phyloP scores from a whole-genome alignment of 2,888 invertebrate genomes.

The Liopterus haemorrhoidalis region DNA sequence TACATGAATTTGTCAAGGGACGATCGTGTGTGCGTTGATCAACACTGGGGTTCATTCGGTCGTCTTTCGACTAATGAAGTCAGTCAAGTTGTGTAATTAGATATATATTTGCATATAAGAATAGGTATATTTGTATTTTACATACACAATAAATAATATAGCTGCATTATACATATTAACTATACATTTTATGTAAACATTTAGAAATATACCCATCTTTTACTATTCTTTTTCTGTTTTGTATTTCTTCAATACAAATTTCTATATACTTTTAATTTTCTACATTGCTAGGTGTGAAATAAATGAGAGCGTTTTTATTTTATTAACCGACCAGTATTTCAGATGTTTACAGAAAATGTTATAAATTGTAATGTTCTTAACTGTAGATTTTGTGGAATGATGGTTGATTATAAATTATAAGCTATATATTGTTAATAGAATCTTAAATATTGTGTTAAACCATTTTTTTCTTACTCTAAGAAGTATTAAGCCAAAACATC shows the following conservation, averaged over 20 bases:
- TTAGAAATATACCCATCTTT: conserved; percentile 18
- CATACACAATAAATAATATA: conserved; percentile 31
- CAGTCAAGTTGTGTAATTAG: conserved; percentile 22
- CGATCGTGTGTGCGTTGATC: not conserved
- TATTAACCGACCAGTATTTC: no score
- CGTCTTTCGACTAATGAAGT: conserved; percentile 1
- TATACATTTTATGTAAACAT: conserved; percentile 20
- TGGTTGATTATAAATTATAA: conserved; percentile 49
- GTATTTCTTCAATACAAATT: conserved; percentile 21
- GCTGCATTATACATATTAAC: conserved; percentile 23
- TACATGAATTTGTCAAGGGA: conserved; percentile 5
- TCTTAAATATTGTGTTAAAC: conserved; percentile 44
- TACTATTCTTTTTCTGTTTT: conserved; percentile 12
- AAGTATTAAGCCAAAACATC: no score
- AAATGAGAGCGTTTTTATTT: conserved; percentile 39
- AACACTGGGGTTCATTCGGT: not conserved
- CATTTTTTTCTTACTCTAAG: conserved; percentile 17
- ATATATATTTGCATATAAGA: conserved; percentile 31
- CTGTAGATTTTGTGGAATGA: conserved; percentile 51
- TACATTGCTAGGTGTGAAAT: conserved; percentile 22
- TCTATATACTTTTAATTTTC: conserved; percentile 35
- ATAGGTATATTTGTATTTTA: conserved; percentile 34
- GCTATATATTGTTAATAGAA: conserved; percentile 52
- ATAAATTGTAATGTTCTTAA: conserved; percentile 48
- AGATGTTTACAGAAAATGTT: conserved; percentile 45